These are phyloP conservation scores for Metellina segmentata DNA, from an alignment of 2,888 invertebrate species.

Conservation along the genomic window DNA sequence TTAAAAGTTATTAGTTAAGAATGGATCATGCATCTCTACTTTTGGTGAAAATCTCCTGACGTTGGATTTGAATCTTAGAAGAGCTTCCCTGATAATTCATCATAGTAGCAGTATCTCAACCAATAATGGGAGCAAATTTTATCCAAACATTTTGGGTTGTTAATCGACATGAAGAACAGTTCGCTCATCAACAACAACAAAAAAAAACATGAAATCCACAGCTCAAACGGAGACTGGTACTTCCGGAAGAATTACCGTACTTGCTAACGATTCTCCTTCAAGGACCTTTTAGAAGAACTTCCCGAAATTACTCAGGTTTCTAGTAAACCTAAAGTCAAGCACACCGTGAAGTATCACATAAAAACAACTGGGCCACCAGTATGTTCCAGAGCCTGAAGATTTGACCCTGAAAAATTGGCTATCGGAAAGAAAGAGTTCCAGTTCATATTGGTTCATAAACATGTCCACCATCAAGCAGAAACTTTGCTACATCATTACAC, in stretches of 20 bases:
- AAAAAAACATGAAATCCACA: too few relatives aligned
- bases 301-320: not conserved
- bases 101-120: too few relatives aligned
- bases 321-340: not conserved
- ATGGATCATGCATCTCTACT: too few relatives aligned
- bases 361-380: constrained; percentile 26
- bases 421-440: constrained; percentile 18
- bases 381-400: constrained; percentile 5
- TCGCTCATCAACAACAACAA: not conserved
- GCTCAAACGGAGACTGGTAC: too few relatives aligned
- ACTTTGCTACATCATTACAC: constrained; percentile 37
- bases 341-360: constrained; percentile 1
- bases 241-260: not conserved
- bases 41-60: too few relatives aligned
- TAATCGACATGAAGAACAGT: constrained; percentile 5
- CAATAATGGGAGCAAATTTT: too few relatives aligned
- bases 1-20: too few relatives aligned
- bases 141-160: constrained; percentile 6
- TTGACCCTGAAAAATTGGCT: constrained; percentile 5
- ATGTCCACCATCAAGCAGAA: constrained; percentile 41
- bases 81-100: too few relatives aligned
- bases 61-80: too few relatives aligned
- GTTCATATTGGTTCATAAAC: constrained; percentile 15
- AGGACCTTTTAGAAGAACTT: not conserved
- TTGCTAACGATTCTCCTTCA: not conserved